Evolutionary conservation across 2,113 vertebrate genomes (phyloP).

Genomic region (Thermophis baileyi): DNA sequence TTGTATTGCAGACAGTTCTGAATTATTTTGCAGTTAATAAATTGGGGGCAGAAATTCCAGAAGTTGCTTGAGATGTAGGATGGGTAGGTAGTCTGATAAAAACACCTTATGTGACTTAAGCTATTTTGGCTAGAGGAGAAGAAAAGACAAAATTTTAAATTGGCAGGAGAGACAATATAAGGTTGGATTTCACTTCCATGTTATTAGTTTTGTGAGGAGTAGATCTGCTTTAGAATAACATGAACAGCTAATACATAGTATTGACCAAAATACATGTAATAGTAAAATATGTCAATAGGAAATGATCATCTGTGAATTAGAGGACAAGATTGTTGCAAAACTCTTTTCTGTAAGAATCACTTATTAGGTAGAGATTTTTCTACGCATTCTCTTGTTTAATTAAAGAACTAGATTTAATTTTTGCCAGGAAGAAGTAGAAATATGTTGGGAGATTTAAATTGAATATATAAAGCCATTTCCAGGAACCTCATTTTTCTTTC

Average conservation of each 20-base stretch:
- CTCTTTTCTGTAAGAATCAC: background rate
- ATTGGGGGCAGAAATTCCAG: background rate
- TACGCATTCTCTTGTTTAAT: background rate
- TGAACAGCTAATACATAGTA: background rate
- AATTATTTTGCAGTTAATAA: background rate
- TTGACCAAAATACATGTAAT: background rate
- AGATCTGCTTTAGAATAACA: background rate
- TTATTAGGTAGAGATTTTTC: background rate
- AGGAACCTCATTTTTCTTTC: background rate
- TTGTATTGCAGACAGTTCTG: background rate
- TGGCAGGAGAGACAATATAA: background rate
- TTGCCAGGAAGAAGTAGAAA: background rate
- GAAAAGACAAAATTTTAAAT: background rate
- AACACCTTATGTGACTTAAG: background rate
- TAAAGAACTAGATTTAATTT: background rate
- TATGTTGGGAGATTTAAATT: background rate
- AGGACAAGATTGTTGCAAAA: background rate
- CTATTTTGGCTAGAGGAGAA: background rate
- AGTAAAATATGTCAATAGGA: background rate
- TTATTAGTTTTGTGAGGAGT: background rate
- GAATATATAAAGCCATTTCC: background rate
- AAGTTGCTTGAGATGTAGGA: background rate
- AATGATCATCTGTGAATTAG: background rate
- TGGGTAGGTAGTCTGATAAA: background rate
- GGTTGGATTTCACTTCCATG: background rate